A percentile compares a stretch with the other conserved stretches of the same genome.
Evolutionary conservation across 2,888 invertebrate species (phyloP).

Genomic region (Aleiodes leptofemur): DNA sequence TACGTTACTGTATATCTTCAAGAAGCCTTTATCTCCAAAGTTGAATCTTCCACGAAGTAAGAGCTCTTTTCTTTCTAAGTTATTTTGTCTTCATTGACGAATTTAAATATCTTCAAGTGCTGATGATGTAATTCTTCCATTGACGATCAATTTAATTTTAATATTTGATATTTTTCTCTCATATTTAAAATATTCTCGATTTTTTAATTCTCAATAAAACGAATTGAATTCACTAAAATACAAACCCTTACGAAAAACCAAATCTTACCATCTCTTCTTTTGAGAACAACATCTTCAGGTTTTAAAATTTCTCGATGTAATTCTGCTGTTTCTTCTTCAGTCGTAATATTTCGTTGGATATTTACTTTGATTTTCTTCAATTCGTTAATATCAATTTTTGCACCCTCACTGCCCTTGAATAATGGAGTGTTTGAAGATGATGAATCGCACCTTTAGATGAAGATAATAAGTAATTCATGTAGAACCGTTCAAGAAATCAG

Average conservation of each 20-base stretch:
- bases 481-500: background rate
- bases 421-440: slow-evolving; percentile 53
- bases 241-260: background rate
- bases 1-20: too few relatives aligned
- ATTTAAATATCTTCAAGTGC: slow-evolving; percentile 7
- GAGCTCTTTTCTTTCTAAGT: too few relatives aligned
- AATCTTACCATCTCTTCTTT: slow-evolving; percentile 64
- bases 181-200: too few relatives aligned
- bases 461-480: background rate
- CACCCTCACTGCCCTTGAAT: slow-evolving; percentile 62
- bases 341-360: slow-evolving; percentile 59
- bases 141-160: too few relatives aligned
- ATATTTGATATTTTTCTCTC: too few relatives aligned
- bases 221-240: slow-evolving; percentile 35
- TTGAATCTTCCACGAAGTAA: too few relatives aligned
- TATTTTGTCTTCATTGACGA: too few relatives aligned
- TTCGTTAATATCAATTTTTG: slow-evolving; percentile 55
- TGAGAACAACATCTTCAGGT: slow-evolving; percentile 62
- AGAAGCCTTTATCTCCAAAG: too few relatives aligned
- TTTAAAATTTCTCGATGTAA: slow-evolving; percentile 60
- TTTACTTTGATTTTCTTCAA: slow-evolving; percentile 61
- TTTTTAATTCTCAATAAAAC: background rate
- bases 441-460: slow-evolving; percentile 55
- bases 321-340: slow-evolving; percentile 43
- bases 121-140: background rate